Evolutionary conservation across 1,140 invertebrate species (phyloP), one percentile per base, ranked within the genome.

Genomic region (Drosophila novamexicana): DNA sequence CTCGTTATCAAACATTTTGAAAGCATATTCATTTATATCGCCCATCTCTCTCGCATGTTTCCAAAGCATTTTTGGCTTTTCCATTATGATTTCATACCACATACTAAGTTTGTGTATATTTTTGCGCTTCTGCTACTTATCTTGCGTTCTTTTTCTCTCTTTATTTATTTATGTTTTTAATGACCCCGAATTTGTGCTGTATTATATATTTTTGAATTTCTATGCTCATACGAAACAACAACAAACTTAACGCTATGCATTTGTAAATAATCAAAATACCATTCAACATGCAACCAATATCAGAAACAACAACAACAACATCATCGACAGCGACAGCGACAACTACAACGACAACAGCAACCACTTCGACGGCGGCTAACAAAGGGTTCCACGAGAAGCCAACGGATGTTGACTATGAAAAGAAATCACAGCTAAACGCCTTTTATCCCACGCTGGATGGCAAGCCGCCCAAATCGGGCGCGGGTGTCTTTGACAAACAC

Each of bases 361-460:
- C 64, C 62, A 73, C 77, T n/a, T 18, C 58, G 61, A 64, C 75
- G 22, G 42, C 22, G 22, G 50, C 39, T 40, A 71, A 65, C 52
- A 84, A 85, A 44, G 50, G 56, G 39, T 58, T 52, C 1, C 71
- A 49, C 22, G 53, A 53, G 5, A 72, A 58, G 54, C 59, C 75
- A 12, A 37, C 58, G 42, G 81, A 62, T 32, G 67, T 65, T 52
- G 84, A 89, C 16, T 75, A 81, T 50, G 89, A 79, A 22, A 91
- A 91, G 56, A 91, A 88, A 22, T 49, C 89, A 0, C 68, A 68
- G 6, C 14, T 77, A 6, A 66, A 69, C 47, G 89, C 92, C 44
- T 92, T 92, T 53, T 92, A 92, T 75, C 92, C 92, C 7, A 92
- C 92, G 0, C 12, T 91, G 22, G 91, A 92, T 64, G 92, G 92